A percentile compares a stretch with the other conserved stretches of the same genome.
Evolutionary conservation across 2,797 vertebrate genomes (phyloP).

Genomic region (Myiothlypis chrysogaster): DNA sequence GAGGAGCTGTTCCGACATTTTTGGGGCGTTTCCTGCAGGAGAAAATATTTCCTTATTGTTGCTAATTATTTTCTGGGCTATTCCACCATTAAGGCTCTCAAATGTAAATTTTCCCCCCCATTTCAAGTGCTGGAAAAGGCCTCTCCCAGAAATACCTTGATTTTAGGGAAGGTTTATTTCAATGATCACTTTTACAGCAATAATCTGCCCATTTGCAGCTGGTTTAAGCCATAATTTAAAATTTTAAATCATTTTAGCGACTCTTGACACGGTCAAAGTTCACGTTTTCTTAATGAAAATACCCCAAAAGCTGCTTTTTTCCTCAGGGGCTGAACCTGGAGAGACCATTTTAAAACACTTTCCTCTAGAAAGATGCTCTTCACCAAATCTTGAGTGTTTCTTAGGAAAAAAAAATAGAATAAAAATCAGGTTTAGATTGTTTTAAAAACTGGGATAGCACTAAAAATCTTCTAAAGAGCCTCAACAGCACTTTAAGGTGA

Average conservation of each 20-base stretch:
- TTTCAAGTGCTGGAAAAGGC: not conserved
- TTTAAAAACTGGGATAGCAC: rapidly evolving
- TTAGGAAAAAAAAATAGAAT: rapidly evolving
- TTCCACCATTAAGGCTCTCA: not conserved
- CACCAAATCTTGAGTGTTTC: rapidly evolving
- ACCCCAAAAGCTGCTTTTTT: not conserved
- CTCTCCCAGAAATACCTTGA: rapidly evolving
- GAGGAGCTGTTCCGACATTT: not conserved
- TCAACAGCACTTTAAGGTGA: not conserved
- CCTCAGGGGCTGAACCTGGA: too few relatives aligned
- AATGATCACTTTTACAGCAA: rapidly evolving
- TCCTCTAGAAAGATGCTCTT: not conserved
- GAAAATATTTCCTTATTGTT: not conserved
- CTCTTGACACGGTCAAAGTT: rapidly evolving
- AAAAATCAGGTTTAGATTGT: rapidly evolving
- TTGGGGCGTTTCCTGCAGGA: not conserved
- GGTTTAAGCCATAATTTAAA: not conserved
- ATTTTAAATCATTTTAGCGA: not conserved
- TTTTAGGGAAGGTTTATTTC: not conserved
- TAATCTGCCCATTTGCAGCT: rapidly evolving
- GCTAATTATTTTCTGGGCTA: not conserved
- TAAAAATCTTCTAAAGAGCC: rapidly evolving
- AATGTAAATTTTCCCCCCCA: rapidly evolving
- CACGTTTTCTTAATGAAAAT: rapidly evolving
- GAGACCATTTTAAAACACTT: not conserved